Evolutionary conservation across 2,888 invertebrate species (phyloP), one percentile per base, ranked within the genome.

Genomic region (Drosophila falleni): DNA sequence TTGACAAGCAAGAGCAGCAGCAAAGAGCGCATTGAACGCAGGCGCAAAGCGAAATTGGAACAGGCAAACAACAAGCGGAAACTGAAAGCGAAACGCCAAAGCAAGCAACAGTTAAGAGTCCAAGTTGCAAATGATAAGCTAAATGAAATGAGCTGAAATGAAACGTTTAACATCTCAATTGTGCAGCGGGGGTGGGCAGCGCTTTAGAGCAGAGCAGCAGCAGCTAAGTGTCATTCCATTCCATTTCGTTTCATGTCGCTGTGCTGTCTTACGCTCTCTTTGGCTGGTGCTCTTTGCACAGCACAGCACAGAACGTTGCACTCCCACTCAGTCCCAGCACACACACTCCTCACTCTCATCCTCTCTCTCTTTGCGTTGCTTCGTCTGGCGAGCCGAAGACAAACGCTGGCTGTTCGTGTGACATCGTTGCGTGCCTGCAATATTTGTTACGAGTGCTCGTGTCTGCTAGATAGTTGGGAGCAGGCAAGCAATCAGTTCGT

Each of bases 401-500:
- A 44, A 8, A 16, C 26, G 53, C 46, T 6, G 11, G n/a, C 5
- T 31, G 58, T 46, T 46, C 70, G 71, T 51, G 33, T 35, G 23
- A 47, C 26, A 50, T 63, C 60, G 61, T 42, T 60, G 49, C 31
- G 42, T 46, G 15, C 58, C 58, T 37, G 19, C 49, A 41, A 44
- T 23, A 50, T 42, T 41, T 19, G 13, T 1, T 15, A 39, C 26
- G 41, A 41, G 47, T 13, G 8, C n/a, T 37, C 37, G 37, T 10
- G 31, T 44, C 68, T 51, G 46, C 6, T 26, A 53, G 49, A 56
- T 23, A 53, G 64, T 64, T 65, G 41, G 54, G 39, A 53, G 55
- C 59, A 37, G 47, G 31, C 78, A 69, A 46, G 35, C 70, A 76
- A 79, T 77, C 80, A 77, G 77, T 77, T 77, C 77, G 77, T 74